Evolutionary conservation across 2,888 invertebrate genomes (phyloP), one percentile per base, ranked within the genome.

Genomic region (Busseola fusca): DNA sequence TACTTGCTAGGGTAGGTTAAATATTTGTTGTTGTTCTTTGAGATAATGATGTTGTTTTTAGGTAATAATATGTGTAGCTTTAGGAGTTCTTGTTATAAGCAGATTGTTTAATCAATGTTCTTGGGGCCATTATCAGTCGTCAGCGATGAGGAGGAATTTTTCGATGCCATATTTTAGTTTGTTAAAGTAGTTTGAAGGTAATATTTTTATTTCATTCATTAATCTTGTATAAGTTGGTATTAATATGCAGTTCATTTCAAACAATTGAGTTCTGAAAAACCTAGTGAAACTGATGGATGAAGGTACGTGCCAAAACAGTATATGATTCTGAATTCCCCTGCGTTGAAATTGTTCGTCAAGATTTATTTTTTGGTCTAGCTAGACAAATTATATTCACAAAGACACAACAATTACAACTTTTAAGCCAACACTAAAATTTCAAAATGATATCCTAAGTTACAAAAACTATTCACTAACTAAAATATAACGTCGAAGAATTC

Each of bases 21-120:
- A 48, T 67, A 48, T 64, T 77, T 64, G 66, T 63, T 62, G 18
- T 74, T 67, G 10, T 74, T 75, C 50, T 74, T 60, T 30, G n/a
- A 18, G 50, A 42, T 58, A 60, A 73, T 54, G n/a, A 58, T 54
- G 40, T 74, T 58, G n/a, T 67, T 27, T 75, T 52, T 45, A 34
- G 21, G 16, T 60, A 66, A 60, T 64, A 64, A 62, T 65, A 74
- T 57, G 62, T 57, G 68, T 54, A 12, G 12, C 3, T 62, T 62
- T 40, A 48, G 5, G 48, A 9, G n/a, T 37, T 3, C 18, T 42
- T 63, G 50, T n/a, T 27, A 14, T 21, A 42, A 27, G 16, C 7
- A n/a, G 1, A 62, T 27, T 58, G 25, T 27, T 54, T 54, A 6
- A 52, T 25, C 54, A 27, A 27, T 27, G 7, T 54, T 27, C 16